Percentiles rank a stretch among this genome's conserved stretches.
Evolutionary conservation across 2,888 invertebrate genomes (phyloP).

Genomic region (Parnassius mnemosyne): DNA sequence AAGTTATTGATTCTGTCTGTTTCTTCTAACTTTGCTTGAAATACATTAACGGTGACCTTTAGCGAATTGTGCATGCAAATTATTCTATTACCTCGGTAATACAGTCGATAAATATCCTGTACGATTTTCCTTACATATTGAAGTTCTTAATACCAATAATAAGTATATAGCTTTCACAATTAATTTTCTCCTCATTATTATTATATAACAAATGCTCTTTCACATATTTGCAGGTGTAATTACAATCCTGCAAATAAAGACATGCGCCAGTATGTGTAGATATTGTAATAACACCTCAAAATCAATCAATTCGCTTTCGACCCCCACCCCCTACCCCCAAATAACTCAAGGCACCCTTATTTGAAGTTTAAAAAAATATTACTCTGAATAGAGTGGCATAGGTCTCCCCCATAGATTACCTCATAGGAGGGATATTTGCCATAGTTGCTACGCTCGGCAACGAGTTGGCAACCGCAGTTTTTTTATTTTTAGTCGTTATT

Average conservation of each 20-base stretch:
- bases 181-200: not conserved
- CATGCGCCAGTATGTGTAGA: too few species aligned
- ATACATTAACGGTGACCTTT: slow-evolving; percentile 12
- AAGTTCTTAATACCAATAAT: not conserved
- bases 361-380: too few species aligned
- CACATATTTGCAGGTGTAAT: slow-evolving; percentile 6
- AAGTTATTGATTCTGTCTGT: not conserved
- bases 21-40: not conserved
- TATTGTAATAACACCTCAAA: too few species aligned
- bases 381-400: too few species aligned
- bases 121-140: slow-evolving; percentile 15
- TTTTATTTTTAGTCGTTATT: too few species aligned
- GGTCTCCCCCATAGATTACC: too few species aligned
- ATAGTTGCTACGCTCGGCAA: too few species aligned
- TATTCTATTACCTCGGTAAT: slow-evolving; percentile 18
- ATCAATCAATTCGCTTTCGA: too few species aligned
- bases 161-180: slow-evolving; percentile 2
- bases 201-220: slow-evolving; percentile 8
- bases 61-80: slow-evolving; percentile 19
- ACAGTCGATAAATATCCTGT: slow-evolving; percentile 4
- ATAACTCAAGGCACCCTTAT: too few species aligned
- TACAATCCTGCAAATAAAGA: not conserved
- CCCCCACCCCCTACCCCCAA: too few species aligned
- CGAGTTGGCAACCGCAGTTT: too few species aligned
- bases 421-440: too few species aligned